Conservation (phyloP, 23 tunicate species). For the Halocynthia roretzi region DNA sequence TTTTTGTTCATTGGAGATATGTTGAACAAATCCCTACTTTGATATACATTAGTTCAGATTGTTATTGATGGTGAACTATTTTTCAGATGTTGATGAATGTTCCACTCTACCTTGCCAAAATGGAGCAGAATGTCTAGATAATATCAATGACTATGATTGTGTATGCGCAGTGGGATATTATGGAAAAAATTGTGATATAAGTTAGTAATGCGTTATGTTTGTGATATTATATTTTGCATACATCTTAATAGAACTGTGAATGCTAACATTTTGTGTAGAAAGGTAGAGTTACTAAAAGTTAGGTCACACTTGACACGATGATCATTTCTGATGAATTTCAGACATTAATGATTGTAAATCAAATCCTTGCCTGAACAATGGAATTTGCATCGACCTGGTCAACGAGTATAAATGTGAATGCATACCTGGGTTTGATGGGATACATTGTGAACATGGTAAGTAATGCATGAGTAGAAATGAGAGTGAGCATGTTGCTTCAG, state of each 20-base stretch:
- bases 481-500: too few species aligned
- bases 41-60: background rate
- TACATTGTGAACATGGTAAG: constrained; percentile 60
- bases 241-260: too few species aligned
- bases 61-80: background rate
- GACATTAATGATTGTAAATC: constrained; percentile 6
- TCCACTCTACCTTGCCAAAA: constrained; percentile 60
- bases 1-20: too few species aligned
- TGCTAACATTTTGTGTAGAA: too few species aligned
- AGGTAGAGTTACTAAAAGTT: too few species aligned
- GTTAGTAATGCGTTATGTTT: constrained; percentile 6
- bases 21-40: too few species aligned
- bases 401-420: constrained; percentile 3
- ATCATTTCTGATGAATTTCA: background rate
- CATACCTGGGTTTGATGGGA: constrained; percentile 33
- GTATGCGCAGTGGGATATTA: constrained; percentile 65
- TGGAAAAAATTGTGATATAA: constrained; percentile 54
- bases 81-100: constrained; percentile 60
- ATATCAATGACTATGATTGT: constrained; percentile 48
- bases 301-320: too few species aligned
- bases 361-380: constrained; percentile 6
- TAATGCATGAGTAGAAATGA: too few species aligned
- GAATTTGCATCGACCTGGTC: background rate
- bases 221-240: too few species aligned
- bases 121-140: constrained; percentile 58